Evolutionary conservation across 2,113 vertebrate species (phyloP).

Genomic region (Rhipidura dahli): DNA sequence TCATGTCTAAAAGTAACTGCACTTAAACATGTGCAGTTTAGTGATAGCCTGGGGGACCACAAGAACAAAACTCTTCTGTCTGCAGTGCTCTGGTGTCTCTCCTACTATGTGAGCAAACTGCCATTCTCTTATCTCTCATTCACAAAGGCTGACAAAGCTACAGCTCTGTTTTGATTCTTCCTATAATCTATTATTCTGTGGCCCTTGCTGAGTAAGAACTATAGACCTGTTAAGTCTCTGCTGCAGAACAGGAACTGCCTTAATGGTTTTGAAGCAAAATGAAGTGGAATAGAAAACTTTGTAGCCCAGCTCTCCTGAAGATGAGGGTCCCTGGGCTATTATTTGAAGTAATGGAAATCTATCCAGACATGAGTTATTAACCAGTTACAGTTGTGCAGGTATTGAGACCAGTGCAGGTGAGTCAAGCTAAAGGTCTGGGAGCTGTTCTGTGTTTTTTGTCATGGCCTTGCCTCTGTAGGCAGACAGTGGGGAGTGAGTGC

Average conservation of each 20-base stretch:
- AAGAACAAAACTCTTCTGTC: not conserved
- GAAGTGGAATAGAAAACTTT: not conserved
- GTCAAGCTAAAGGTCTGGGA: not conserved
- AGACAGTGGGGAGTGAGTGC: not conserved
- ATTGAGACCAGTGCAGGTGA: not conserved
- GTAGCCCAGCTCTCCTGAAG: not conserved
- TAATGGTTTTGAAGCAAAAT: not conserved
- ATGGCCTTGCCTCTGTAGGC: not conserved
- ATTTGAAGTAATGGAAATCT: not conserved
- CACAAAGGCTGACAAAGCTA: not conserved
- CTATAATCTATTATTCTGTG: not conserved
- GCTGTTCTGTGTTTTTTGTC: not conserved
- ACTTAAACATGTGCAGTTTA: not conserved
- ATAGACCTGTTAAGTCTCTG: not conserved
- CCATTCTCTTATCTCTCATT: not conserved
- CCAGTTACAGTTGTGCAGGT: not conserved
- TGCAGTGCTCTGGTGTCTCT: not conserved
- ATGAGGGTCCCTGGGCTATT: not conserved
- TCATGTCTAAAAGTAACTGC: not conserved
- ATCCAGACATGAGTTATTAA: not conserved
- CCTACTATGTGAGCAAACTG: not conserved
- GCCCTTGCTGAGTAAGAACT: not conserved
- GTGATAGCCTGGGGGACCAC: not conserved
- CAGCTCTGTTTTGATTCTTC: not conserved
- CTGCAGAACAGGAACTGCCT: not conserved